A percentile compares a stretch with the other conserved stretches of the same genome.
phyloP scores from a whole-genome alignment of 1,140 invertebrate genomes.

The Piezodorus guildinii region DNA sequence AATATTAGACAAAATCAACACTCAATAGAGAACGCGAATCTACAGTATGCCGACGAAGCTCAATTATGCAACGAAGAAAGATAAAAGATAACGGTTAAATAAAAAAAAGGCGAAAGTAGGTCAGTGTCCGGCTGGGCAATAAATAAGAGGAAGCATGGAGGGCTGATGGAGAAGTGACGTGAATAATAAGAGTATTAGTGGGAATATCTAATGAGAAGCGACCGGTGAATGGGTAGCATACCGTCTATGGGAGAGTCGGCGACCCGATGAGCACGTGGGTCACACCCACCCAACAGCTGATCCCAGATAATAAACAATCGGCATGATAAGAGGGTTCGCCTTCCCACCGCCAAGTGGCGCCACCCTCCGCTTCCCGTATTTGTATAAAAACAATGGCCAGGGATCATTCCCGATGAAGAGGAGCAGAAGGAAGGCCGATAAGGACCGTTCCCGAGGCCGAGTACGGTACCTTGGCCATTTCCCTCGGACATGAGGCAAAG shows the following conservation, averaged over 20 bases:
- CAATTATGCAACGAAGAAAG: background rate
- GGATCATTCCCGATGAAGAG: too few relatives aligned
- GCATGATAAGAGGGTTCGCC: too few relatives aligned
- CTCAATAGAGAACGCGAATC: too few relatives aligned
- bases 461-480: too few relatives aligned
- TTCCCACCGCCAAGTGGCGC: too few relatives aligned
- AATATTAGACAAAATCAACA: too few relatives aligned
- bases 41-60: too few relatives aligned
- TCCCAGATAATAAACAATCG: constrained; percentile 12
- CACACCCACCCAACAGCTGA: constrained; percentile 13
- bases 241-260: background rate
- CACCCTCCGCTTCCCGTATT: too few relatives aligned
- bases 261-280: background rate
- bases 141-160: background rate
- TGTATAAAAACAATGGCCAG: too few relatives aligned
- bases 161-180: background rate
- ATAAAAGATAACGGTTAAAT: background rate
- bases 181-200: background rate
- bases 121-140: background rate
- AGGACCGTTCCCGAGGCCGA: too few relatives aligned
- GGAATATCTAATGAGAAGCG: constrained; percentile 2
- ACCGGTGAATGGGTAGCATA: background rate
- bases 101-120: background rate
- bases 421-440: too few relatives aligned
- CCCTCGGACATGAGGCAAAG: background rate